Evolutionary conservation across 2,888 invertebrate species (phyloP).

Genomic region (Amorpha juglandis): DNA sequence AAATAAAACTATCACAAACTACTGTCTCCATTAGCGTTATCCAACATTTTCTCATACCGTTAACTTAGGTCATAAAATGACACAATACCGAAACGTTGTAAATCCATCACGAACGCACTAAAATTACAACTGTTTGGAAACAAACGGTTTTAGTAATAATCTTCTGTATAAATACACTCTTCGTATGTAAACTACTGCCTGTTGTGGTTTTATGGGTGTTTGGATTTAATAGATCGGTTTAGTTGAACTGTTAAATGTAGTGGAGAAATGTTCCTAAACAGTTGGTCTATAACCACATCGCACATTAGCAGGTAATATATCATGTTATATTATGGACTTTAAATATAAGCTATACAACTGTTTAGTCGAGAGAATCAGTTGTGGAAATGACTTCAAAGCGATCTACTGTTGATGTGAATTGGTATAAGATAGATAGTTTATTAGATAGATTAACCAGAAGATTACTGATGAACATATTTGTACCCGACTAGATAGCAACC

Average conservation of each 20-base stretch:
- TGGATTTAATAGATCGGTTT: conserved; percentile 20
- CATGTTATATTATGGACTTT: background rate
- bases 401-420: background rate
- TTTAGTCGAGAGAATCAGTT: background rate
- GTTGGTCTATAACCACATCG: background rate
- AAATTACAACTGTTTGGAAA: conserved; percentile 13
- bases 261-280: background rate
- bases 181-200: conserved; percentile 14
- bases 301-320: background rate
- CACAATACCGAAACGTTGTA: conserved; percentile 14
- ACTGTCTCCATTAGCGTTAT: background rate
- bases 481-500: too few relatives aligned
- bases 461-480: too few relatives aligned
- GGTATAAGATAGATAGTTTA: too few relatives aligned
- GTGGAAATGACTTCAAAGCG: background rate
- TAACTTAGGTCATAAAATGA: conserved; percentile 3
- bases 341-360: background rate
- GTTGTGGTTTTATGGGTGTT: conserved; percentile 17
- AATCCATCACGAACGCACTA: conserved; percentile 19
- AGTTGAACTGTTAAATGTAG: conserved; percentile 14
- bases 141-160: conserved; percentile 21
- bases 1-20: background rate
- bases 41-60: background rate
- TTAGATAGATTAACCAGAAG: too few relatives aligned
- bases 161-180: conserved; percentile 15